Conservation (phyloP, 2,113 vertebrate genomes). For the Telmatochromis sp. region DNA sequence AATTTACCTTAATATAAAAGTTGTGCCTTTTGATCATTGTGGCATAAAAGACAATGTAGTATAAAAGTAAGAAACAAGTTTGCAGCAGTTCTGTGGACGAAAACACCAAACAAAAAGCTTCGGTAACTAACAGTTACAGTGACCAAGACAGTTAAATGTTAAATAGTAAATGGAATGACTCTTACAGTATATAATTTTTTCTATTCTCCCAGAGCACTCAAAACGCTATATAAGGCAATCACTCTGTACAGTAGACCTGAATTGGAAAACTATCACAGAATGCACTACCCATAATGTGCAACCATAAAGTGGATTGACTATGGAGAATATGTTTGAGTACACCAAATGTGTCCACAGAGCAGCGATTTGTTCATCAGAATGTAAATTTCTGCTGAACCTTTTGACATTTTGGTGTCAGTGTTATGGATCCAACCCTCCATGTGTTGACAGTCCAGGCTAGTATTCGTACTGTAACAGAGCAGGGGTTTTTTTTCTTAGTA, state of each 20-base stretch:
- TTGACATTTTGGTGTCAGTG: background rate
- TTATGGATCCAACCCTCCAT: background rate
- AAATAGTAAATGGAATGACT: background rate
- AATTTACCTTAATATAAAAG: background rate
- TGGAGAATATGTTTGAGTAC: background rate
- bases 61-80: background rate
- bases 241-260: background rate
- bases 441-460: background rate
- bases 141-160: background rate
- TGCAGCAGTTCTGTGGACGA: background rate
- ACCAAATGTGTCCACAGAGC: background rate
- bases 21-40: background rate
- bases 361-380: background rate
- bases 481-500: rapidly evolving
- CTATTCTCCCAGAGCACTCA: background rate
- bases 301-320: background rate
- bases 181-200: background rate
- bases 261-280: background rate
- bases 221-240: background rate
- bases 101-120: background rate
- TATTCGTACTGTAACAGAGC: background rate
- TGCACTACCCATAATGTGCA: background rate
- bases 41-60: background rate
- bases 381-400: background rate
- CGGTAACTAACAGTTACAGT: background rate